Percentiles rank a stretch among this genome's conserved stretches.
Evolutionary conservation across 2,113 vertebrate species (phyloP).

Genomic region (Oryzias celebensis): DNA sequence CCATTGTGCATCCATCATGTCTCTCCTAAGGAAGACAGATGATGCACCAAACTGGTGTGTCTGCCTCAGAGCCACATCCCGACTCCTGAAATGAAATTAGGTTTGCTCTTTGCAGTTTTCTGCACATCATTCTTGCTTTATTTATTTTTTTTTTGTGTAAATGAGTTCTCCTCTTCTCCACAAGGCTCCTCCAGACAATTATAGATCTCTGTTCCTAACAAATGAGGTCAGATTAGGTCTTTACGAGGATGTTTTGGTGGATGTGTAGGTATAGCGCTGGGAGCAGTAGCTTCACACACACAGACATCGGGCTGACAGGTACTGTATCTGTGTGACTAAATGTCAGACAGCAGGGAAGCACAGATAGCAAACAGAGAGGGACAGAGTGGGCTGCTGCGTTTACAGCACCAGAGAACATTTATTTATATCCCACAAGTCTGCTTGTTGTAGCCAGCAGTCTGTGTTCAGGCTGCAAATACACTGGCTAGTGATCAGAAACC

Average conservation of each 20-base stretch:
- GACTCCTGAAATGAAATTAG: slow-evolving; percentile 45
- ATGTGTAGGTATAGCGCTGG: background rate
- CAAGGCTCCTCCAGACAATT: slow-evolving; percentile 64
- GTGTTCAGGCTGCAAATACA: slow-evolving; percentile 33
- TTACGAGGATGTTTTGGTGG: slow-evolving; percentile 13
- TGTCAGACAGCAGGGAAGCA: slow-evolving; percentile 39
- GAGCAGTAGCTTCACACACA: slow-evolving; percentile 8
- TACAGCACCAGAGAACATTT: slow-evolving; percentile 53
- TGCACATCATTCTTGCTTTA: slow-evolving; percentile 63
- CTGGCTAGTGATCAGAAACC: slow-evolving; percentile 21
- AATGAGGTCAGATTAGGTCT: slow-evolving; percentile 68
- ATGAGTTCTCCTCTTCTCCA: slow-evolving; percentile 45
- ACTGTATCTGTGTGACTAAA: slow-evolving; percentile 19
- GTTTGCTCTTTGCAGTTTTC: slow-evolving; percentile 55
- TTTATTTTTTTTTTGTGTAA: slow-evolving; percentile 7
- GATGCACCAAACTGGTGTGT: background rate
- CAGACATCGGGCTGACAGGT: background rate
- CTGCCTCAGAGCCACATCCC: slow-evolving; percentile 19
- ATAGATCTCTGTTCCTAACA: slow-evolving; percentile 66
- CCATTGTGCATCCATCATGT: too few relatives aligned
- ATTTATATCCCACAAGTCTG: slow-evolving; percentile 59
- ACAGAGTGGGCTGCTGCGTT: slow-evolving; percentile 50
- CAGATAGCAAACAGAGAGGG: slow-evolving; percentile 39
- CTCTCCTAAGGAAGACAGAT: too few relatives aligned
- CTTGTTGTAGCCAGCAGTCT: slow-evolving; percentile 36